These are phyloP conservation scores for Rousettus leschenaultii DNA, from an alignment of 2,113 vertebrate species.

Conservation along the genomic window DNA sequence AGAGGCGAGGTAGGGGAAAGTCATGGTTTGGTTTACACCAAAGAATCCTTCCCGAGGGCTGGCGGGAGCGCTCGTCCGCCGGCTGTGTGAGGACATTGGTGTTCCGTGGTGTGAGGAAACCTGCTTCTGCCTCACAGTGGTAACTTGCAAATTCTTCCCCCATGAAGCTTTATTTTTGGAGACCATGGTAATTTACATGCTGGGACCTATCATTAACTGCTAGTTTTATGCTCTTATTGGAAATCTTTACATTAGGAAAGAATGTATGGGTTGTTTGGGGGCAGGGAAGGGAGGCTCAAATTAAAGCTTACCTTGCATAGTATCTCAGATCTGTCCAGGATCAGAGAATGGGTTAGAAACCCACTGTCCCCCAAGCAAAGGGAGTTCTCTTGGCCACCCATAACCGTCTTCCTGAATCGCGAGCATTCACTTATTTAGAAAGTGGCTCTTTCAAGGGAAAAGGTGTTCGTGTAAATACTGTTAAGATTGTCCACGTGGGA, in stretches of 20 bases:
- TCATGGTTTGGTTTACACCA: background rate
- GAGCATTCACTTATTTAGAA: background rate
- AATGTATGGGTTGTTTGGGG: slow-evolving; percentile 45
- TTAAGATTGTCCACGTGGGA: background rate
- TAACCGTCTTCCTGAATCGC: background rate
- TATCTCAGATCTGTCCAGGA: background rate
- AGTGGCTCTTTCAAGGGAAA: background rate
- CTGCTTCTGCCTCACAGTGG: slow-evolving; percentile 60
- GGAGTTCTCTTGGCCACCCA: background rate
- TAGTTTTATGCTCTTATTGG: slow-evolving; percentile 66
- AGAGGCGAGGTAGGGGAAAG: slow-evolving; percentile 19
- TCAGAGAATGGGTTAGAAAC: background rate
- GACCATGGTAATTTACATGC: slow-evolving; percentile 69
- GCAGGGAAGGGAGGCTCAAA: background rate
- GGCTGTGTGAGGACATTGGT: slow-evolving; percentile 22
- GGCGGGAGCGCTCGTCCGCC: background rate
- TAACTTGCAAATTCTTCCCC: slow-evolving; percentile 67
- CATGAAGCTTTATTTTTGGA: slow-evolving; percentile 69
- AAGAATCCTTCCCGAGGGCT: background rate
- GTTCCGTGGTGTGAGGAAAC: slow-evolving; percentile 51
- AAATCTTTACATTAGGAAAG: slow-evolving; percentile 76
- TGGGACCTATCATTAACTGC: slow-evolving; percentile 72
- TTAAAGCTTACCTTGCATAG: slow-evolving; percentile 33
- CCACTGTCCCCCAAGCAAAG: background rate
- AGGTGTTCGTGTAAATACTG: background rate